A percentile compares a stretch with the other conserved stretches of the same genome.
phyloP scores from a whole-genome alignment of 2,113 vertebrate species.

The Muscicapa adusta region DNA sequence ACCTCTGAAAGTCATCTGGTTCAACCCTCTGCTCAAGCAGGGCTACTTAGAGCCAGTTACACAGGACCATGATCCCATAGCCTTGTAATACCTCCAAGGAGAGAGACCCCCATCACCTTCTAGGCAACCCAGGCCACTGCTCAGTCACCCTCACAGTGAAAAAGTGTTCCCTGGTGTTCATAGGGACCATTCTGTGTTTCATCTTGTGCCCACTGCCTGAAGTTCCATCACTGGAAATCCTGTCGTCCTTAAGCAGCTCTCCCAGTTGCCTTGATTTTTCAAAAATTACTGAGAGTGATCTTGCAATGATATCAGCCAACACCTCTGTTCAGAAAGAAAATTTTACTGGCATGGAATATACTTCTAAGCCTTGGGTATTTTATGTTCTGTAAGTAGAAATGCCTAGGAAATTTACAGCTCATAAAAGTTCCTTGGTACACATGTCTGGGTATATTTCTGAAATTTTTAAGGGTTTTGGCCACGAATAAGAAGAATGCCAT shows the following conservation, averaged over 20 bases:
- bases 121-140: not conserved
- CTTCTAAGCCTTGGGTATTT: not conserved
- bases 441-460: not conserved
- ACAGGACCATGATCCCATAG: not conserved
- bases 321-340: not conserved
- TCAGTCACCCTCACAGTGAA: fast-evolving
- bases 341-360: not conserved
- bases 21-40: not conserved
- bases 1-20: not conserved
- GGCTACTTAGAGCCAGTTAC: not conserved
- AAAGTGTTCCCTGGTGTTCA: not conserved
- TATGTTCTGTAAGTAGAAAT: not conserved
- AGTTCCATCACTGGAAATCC: not conserved
- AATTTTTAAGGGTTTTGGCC: not conserved
- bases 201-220: not conserved
- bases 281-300: not conserved
- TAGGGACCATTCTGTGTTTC: not conserved
- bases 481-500: not conserved
- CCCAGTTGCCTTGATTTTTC: not conserved
- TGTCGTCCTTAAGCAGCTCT: not conserved
- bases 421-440: not conserved
- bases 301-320: not conserved
- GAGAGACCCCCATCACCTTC: not conserved
- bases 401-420: not conserved
- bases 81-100: not conserved